These are phyloP conservation scores for Cynocephalus volans DNA, from an alignment of 2,113 vertebrate species.

Conservation along the genomic window DNA sequence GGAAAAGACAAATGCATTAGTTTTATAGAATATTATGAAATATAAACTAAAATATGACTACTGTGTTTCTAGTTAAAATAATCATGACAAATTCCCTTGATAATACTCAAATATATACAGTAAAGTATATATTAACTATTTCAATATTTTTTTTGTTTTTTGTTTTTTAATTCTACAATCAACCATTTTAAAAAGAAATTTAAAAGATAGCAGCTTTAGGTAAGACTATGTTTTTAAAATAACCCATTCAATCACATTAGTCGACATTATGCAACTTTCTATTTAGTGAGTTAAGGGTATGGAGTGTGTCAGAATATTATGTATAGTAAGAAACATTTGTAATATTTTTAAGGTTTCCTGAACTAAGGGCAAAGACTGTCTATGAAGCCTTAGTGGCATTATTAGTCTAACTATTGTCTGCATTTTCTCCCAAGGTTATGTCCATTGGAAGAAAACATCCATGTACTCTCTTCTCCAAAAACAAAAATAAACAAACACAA, in stretches of 20 bases:
- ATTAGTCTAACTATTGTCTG: not conserved
- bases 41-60: not conserved
- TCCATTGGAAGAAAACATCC: not conserved
- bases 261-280: not conserved
- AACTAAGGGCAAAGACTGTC: not conserved
- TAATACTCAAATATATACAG: slow-evolving; percentile 2
- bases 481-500: not conserved
- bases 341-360: slow-evolving; percentile 54
- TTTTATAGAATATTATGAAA: slow-evolving; percentile 19
- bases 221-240: not conserved
- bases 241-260: not conserved
- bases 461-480: not conserved
- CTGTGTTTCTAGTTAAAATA: not conserved
- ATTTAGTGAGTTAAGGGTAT: not conserved
- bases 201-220: not conserved
- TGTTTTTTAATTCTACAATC: not conserved
- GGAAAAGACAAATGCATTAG: not conserved
- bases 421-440: not conserved
- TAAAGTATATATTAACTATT: not conserved
- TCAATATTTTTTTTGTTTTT: not conserved
- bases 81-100: not conserved
- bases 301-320: not conserved
- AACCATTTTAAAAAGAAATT: not conserved
- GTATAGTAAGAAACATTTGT: not conserved
- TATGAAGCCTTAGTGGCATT: not conserved